A percentile compares a stretch with the other conserved stretches of the same genome.
These are phyloP conservation scores for Oasisia sp. DNA, from an alignment of 2,888 invertebrate genomes.

Conservation along the genomic window DNA sequence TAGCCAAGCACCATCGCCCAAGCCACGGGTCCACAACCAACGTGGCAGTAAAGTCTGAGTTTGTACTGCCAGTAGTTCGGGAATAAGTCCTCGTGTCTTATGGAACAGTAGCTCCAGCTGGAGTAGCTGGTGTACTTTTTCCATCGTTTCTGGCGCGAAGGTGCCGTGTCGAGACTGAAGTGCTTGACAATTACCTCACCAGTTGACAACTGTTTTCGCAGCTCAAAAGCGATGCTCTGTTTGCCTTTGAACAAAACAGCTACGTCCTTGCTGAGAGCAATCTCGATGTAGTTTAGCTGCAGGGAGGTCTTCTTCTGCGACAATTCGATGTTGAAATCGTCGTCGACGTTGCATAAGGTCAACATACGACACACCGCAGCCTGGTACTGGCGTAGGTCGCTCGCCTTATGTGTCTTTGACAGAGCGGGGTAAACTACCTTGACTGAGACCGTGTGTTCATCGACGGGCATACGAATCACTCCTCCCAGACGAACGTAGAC, in stretches of 20 bases:
- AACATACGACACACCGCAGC: neutral
- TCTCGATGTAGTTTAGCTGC: neutral
- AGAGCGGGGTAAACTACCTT: neutral
- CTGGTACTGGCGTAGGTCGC: neutral
- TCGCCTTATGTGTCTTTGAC: neutral
- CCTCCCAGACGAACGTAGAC: neutral
- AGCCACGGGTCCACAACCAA: neutral
- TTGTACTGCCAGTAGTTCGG: neutral
- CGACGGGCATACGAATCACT: neutral
- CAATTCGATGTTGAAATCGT: neutral
- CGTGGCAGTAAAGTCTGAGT: neutral
- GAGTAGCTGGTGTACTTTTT: neutral
- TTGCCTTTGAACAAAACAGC: neutral
- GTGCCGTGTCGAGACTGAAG: neutral
- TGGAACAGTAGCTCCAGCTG: neutral
- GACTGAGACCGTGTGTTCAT: constrained; percentile 2
- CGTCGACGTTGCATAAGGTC: neutral
- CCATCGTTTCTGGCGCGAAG: neutral
- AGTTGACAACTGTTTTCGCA: neutral
- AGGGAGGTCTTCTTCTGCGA: neutral
- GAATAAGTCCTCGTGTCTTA: neutral
- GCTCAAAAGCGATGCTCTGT: neutral
- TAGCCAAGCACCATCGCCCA: neutral
- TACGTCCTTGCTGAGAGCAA: neutral
- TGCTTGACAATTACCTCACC: neutral